A percentile compares a stretch with the other conserved stretches of the same genome.
Evolutionary conservation across 1,140 invertebrate genomes (phyloP).

Genomic region (Octopus bimaculoides): DNA sequence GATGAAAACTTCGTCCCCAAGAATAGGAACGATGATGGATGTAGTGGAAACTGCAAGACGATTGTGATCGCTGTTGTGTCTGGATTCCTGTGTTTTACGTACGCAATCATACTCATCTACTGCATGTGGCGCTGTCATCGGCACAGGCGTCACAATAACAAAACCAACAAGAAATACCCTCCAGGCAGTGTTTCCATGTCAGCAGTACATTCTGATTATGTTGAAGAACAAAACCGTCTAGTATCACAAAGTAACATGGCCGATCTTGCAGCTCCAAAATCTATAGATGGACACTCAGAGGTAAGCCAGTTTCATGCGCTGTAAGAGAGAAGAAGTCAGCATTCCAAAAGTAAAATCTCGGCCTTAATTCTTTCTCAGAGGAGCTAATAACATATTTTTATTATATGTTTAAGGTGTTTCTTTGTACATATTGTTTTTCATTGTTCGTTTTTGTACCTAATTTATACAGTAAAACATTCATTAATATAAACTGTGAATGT

Average conservation of each 20-base stretch:
- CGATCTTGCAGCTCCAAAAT: not conserved
- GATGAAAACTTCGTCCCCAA: not conserved
- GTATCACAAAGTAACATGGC: not conserved
- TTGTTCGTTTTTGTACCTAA: no score
- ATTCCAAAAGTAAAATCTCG: not conserved
- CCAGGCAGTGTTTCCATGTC: slow-evolving; percentile 7
- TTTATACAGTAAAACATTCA: no score
- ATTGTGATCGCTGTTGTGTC: not conserved
- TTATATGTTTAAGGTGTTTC: no score
- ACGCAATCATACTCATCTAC: not conserved
- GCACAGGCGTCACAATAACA: not conserved
- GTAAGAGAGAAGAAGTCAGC: not conserved
- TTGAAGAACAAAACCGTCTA: slow-evolving; percentile 9
- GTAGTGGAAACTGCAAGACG: not conserved
- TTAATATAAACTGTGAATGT: no score
- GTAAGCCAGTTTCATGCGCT: slow-evolving; percentile 1
- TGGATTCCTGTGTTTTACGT: slow-evolving; percentile 3
- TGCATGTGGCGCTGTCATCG: not conserved
- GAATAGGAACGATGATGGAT: not conserved
- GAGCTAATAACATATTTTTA: no score
- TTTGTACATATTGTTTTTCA: no score
- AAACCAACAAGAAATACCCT: not conserved
- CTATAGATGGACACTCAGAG: not conserved
- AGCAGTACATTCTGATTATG: slow-evolving; percentile 9
- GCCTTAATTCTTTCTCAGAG: no score